A percentile compares a stretch with the other conserved stretches of the same genome.
Evolutionary conservation across 1,140 invertebrate species (phyloP).

Genomic region (Diachasma alloeum): DNA sequence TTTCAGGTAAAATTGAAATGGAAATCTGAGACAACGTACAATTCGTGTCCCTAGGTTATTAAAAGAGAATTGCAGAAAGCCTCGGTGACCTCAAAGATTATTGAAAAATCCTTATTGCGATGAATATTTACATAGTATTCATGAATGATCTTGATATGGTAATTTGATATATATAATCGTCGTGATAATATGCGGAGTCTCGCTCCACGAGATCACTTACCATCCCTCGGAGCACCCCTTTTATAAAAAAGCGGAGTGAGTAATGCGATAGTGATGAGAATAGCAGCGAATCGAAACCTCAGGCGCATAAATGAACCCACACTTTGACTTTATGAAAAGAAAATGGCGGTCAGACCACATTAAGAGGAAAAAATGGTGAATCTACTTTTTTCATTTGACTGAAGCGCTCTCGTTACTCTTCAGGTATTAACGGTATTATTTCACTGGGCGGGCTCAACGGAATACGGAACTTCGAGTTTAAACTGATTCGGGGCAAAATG

Average conservation of each 20-base stretch:
- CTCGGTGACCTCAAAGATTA: not conserved
- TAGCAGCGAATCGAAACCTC: not conserved
- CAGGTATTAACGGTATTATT: no score
- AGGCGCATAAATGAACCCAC: not conserved
- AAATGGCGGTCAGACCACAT: not conserved
- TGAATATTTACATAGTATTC: not conserved
- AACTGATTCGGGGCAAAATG: no score
- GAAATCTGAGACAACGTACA: not conserved
- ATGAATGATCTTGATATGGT: not conserved
- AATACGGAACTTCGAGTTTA: no score
- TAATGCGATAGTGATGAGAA: not conserved
- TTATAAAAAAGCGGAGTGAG: not conserved
- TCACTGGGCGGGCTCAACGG: no score
- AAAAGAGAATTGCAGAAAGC: not conserved
- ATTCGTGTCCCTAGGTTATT: not conserved
- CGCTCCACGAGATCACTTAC: not conserved
- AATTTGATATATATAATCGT: not conserved
- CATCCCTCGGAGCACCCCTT: not conserved
- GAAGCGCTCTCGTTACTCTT: not conserved
- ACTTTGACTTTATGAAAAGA: not conserved
- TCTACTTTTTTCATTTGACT: not conserved
- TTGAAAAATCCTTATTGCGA: not conserved
- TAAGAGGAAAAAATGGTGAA: not conserved
- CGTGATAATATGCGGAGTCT: not conserved
- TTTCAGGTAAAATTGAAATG: not conserved